Base-by-base conservation (phyloP, 2,797 vertebrate species). In the Agapornis canus region DNA sequence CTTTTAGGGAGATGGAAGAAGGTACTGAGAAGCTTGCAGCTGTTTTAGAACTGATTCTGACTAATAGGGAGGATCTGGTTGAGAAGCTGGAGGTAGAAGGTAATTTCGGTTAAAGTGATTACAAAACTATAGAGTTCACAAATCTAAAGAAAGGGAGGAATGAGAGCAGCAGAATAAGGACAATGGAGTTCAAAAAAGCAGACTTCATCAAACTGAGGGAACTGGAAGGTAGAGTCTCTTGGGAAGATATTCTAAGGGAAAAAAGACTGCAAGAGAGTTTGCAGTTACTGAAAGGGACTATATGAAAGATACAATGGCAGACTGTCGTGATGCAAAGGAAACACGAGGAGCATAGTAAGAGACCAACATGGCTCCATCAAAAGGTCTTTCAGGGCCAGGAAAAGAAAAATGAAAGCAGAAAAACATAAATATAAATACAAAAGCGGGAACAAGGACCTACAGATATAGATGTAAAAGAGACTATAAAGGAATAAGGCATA, bases 41-140 rank as follows among this genome's bases (percentile, higher is more conserved):
- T 94, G 21, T 49, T 92, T 95, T 76, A 83, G 57, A 78, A 43
- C 8, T 57, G 49, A n/a, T 88, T 83, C 72, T 94, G 77, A 69
- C 82, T 88, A 88, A 81, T 31, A 81, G 82, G 72, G 69, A 92
- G 69, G 77, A 87, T 86, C 65, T 78, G 49, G 70, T 76, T 81
- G 66, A 94, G 65, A 88, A 90, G 57, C 65, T 88, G 54, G 51
- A 91, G 45, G 54, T 72, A 87, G 72, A 91, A 88, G 63, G 61
- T 51, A 92, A 92, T 94, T 92, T 90, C 20, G 11, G 57, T 82
- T 69, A 81, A 90, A 91, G 59, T 66, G 66, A 93, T 92, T 93
- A 94, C 43, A 91, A 90, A 90, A 87, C 68, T 82, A 66, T 64
- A 61, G 80, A 59, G 56, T 85, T 94, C 82, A 89, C 60, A 69